These are phyloP conservation scores for Ichneumoninae sp. DNA, from an alignment of 2,888 invertebrate genomes.

Conservation along the genomic window DNA sequence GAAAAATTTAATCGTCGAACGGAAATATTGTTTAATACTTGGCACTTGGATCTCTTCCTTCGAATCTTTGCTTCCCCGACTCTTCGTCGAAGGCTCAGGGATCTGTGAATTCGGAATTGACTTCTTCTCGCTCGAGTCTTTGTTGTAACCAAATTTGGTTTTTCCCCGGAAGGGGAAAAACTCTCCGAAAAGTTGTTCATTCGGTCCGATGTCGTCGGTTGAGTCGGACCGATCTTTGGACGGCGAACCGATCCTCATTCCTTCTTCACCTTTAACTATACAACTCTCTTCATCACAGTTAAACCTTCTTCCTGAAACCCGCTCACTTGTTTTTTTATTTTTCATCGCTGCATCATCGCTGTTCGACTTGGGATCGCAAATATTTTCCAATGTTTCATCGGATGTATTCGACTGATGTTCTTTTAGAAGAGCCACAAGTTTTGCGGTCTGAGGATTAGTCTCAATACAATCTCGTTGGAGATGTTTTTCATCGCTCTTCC, in stretches of 20 bases:
- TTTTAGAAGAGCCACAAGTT: constrained; percentile 27
- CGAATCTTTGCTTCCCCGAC: constrained; percentile 16
- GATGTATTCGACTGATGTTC: constrained; percentile 8
- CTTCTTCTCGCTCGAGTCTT: constrained; percentile 67
- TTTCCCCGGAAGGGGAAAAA: constrained; percentile 7
- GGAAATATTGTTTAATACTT: not conserved
- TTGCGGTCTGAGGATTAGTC: constrained; percentile 2
- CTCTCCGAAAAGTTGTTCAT: not conserved
- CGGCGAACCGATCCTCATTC: not conserved
- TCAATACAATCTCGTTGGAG: constrained; percentile 23
- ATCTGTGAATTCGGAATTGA: constrained; percentile 56
- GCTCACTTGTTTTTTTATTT: constrained; percentile 14
- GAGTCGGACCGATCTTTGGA: not conserved
- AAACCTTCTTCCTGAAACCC: not conserved
- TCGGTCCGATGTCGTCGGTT: not conserved
- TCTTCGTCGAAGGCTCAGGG: constrained; percentile 57
- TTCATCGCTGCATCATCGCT: not conserved
- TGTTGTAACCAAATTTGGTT: constrained; percentile 52
- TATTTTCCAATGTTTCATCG: constrained; percentile 20
- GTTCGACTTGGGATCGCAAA: constrained; percentile 26
- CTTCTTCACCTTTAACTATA: not conserved
- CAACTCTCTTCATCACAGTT: constrained; percentile 35
- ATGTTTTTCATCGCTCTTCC: constrained; percentile 42
- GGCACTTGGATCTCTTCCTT: constrained; percentile 21
- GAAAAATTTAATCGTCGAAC: not conserved